These are phyloP conservation scores for Probosciger aterrimus DNA, from an alignment of 2,113 vertebrate species.

Conservation along the genomic window DNA sequence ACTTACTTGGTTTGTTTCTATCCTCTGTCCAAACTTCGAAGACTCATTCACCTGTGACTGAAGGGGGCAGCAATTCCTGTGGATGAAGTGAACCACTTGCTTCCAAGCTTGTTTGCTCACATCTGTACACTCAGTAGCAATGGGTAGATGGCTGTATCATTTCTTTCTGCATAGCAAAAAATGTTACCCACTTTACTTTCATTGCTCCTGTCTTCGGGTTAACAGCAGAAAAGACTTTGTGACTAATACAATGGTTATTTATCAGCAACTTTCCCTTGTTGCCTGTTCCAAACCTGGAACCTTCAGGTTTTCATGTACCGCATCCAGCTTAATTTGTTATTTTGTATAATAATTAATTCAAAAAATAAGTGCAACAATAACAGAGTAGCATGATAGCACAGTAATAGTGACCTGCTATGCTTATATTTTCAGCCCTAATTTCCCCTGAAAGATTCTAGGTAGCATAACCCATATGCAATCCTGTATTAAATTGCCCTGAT, in stretches of 20 bases:
- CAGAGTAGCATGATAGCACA: neutral
- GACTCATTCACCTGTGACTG: neutral
- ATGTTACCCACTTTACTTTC: neutral
- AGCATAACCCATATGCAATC: neutral
- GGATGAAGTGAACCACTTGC: neutral
- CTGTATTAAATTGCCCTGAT: neutral
- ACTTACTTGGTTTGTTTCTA: neutral
- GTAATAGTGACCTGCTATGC: neutral
- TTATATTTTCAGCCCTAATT: neutral
- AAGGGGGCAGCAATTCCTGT: neutral
- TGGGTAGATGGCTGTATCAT: rapidly evolving
- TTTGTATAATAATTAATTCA: rapidly evolving
- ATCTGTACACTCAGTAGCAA: rapidly evolving
- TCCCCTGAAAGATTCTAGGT: neutral
- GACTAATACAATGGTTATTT: neutral
- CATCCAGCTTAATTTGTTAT: neutral
- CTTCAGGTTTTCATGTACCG: neutral
- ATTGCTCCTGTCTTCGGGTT: neutral
- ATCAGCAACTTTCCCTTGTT: neutral
- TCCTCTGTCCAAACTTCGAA: neutral
- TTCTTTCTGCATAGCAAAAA: neutral
- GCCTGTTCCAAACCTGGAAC: neutral
- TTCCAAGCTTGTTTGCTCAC: neutral
- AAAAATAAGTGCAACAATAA: neutral
- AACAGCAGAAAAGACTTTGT: neutral